Base-by-base conservation (phyloP, 2,888 invertebrate species). In the Gymnoscelis rufifasciata region DNA sequence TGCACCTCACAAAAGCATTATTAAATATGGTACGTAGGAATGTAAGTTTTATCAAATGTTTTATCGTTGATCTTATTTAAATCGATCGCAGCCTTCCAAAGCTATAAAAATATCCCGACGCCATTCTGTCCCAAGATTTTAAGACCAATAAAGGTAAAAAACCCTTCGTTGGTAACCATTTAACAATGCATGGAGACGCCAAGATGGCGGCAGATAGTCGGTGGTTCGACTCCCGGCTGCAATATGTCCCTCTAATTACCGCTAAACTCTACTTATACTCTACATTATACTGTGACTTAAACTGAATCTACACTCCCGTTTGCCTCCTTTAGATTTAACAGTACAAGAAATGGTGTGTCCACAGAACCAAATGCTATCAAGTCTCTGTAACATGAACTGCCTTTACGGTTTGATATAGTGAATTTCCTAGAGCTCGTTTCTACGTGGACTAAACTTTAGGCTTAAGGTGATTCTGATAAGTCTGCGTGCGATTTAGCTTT, bases 211-310 rank as follows among this genome's bases (percentile, higher is more conserved):
- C 60, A 57, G 83, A 82, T 83, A 79, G 71, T 59, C 40, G 56
- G 68, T 73, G 56, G 68, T 73, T 75, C 71, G 68, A 74, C 56
- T 62, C 66, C 62, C 51, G 66, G 57, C 61, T 60, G 73, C 71
- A 70, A 81, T 79, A 76, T 73, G 74, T 71, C 66, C 65, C 60
- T 56, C 73, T 82, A 81, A 83, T 83, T 83, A 79, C 54, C 64
- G 66, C 65, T 71, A 66, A 68, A 57, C 58, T 19, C 35, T 13
- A 13, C 11, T 30, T 27, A 10, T 38, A 33, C 45, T 40, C 15
- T 43, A 27, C 37, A 14, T 37, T 56, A 60, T 52, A 54, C 53
- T 47, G 29, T 31, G 26, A 11, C 10, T 38, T 38, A 49, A 6
- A 38, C 38, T 35, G 7, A 11, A 28, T 38, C 15, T 11, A 26